phyloP scores from a whole-genome alignment of 1,140 invertebrate species.

The Calephelis nemesis region DNA sequence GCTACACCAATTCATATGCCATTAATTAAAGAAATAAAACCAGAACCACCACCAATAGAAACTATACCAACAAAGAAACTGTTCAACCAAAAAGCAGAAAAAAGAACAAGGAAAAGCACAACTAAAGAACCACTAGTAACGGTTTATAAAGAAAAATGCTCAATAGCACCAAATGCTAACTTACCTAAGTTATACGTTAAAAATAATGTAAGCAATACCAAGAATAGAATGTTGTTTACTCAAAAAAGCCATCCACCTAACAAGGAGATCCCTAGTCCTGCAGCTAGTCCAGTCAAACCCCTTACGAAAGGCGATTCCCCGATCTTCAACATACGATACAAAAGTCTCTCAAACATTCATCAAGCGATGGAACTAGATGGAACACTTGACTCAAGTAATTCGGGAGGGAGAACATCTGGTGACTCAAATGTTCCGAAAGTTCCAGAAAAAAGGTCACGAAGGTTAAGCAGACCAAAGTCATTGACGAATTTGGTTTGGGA shows the following conservation, averaged over 20 bases:
- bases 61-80: conserved; percentile 92
- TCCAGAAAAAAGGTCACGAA: conserved; percentile 89
- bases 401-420: conserved; percentile 90
- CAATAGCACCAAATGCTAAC: conserved; percentile 67
- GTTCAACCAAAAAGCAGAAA: conserved; percentile 82
- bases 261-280: conserved; percentile 84
- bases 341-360: conserved; percentile 88
- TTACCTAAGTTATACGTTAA: conserved; percentile 88
- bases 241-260: conserved; percentile 87
- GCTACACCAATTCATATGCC: conserved; percentile 79
- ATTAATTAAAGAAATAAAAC: conserved; percentile 83
- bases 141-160: conserved; percentile 76
- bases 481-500: conserved; percentile 93
- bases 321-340: conserved; percentile 90
- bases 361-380: conserved; percentile 89
- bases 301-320: conserved; percentile 86
- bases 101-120: conserved; percentile 81
- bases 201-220: conserved; percentile 83
- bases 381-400: conserved; percentile 92
- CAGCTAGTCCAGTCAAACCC: conserved; percentile 74
- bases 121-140: conserved; percentile 80
- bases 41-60: conserved; percentile 93
- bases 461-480: conserved; percentile 88
- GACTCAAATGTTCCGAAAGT: conserved; percentile 89
- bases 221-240: conserved; percentile 82